Percentiles rank a stretch among this genome's conserved stretches.
Conservation (phyloP, 2,113 vertebrate genomes). For the Urocolius indicus region DNA sequence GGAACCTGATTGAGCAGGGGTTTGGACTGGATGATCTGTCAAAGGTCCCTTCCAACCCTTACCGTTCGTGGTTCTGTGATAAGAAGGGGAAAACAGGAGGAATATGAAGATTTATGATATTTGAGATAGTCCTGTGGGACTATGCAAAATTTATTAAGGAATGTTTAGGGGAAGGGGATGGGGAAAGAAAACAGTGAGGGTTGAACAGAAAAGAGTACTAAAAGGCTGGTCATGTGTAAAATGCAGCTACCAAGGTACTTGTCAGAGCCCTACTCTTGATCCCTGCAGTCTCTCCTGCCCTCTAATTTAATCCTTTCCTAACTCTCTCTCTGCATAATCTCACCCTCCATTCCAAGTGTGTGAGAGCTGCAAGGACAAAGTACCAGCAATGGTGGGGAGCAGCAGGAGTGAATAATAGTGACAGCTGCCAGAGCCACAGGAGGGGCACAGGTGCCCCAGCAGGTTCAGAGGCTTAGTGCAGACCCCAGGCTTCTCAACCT, state of each 20-base stretch:
- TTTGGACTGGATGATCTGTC: no score
- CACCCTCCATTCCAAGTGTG: fast-evolving
- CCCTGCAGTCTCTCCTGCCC: background rate
- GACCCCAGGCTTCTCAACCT: no score
- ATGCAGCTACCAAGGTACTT: fast-evolving
- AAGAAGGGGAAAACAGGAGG: background rate
- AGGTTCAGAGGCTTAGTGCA: background rate
- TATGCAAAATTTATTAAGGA: background rate
- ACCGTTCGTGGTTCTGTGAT: background rate
- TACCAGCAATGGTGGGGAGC: no score
- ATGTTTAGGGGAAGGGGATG: background rate
- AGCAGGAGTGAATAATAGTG: background rate
- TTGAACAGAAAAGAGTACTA: background rate
- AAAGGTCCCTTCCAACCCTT: no score
- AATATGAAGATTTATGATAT: background rate
- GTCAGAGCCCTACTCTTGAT: background rate
- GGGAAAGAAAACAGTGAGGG: background rate
- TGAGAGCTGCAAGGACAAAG: background rate
- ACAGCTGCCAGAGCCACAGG: background rate
- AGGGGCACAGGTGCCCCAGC: background rate
- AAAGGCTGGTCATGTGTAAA: background rate
- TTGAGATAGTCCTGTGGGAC: background rate
- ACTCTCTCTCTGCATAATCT: background rate
- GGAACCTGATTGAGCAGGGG: no score
- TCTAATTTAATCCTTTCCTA: background rate